Conservation (phyloP, 2,113 vertebrate species). For the Eira barbara region DNA sequence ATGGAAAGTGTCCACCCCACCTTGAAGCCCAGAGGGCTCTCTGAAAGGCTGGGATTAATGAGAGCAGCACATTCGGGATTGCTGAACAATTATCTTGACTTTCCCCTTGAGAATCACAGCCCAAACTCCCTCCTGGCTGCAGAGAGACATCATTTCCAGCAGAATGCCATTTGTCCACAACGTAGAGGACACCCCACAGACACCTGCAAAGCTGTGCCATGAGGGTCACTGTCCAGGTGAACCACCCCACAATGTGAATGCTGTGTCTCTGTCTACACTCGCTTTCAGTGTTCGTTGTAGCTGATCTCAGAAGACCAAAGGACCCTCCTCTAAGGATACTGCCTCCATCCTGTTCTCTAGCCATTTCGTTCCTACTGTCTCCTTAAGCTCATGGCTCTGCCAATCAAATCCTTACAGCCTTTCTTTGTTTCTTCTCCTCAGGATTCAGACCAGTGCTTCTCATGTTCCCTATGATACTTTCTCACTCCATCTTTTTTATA, state of each 20-base stretch:
- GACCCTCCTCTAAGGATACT: not conserved
- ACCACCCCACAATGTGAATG: not conserved
- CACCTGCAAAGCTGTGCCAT: not conserved
- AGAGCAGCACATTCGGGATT: not conserved
- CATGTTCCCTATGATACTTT: not conserved
- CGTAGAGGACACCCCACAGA: not conserved
- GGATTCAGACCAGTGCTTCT: not conserved
- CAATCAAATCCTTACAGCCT: not conserved
- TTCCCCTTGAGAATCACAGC: constrained; percentile 36
- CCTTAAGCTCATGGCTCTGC: not conserved
- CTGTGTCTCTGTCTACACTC: not conserved
- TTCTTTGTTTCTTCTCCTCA: not conserved
- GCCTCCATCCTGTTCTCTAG: not conserved
- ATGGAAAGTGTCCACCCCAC: constrained; percentile 51
- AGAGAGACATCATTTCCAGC: not conserved
- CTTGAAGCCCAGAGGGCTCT: constrained; percentile 48
- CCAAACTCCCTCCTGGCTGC: not conserved
- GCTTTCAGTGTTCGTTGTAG: not conserved
- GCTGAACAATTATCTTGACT: not conserved
- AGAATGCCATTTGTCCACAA: not conserved
- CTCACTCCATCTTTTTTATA: constrained; percentile 34
- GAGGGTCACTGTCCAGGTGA: not conserved
- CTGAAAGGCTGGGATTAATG: constrained; percentile 46
- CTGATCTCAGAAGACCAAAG: not conserved
- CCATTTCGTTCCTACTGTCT: not conserved